Conservation (phyloP, 2,113 vertebrate species). For the Agelaius tricolor region DNA sequence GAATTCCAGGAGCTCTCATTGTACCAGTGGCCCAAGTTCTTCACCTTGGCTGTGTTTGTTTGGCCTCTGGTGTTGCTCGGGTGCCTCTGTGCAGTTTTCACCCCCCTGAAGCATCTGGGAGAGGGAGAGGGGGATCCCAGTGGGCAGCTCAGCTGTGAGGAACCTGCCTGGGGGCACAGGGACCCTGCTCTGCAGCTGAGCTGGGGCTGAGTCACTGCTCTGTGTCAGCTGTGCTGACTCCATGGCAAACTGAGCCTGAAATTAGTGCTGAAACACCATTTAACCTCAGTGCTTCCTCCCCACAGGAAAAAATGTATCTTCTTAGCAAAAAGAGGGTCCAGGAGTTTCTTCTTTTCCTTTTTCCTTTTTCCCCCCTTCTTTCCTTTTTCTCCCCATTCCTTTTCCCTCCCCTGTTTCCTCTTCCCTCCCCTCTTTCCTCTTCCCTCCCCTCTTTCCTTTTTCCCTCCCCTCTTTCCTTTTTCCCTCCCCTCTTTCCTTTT, state of each 20-base stretch:
- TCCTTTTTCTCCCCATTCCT: too few species aligned
- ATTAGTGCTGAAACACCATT: neutral
- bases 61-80: neutral
- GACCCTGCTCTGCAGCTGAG: neutral
- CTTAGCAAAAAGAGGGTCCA: neutral
- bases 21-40: neutral
- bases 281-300: neutral
- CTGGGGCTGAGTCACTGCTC: neutral
- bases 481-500: too few species aligned
- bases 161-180: neutral
- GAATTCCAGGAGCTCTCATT: neutral
- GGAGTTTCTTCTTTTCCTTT: too few species aligned
- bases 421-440: too few species aligned
- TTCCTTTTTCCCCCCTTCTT: too few species aligned
- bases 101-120: neutral
- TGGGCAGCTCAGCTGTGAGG: neutral
- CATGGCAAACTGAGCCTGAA: neutral
- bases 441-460: too few species aligned
- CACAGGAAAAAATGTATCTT: fast-evolving
- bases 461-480: too few species aligned
- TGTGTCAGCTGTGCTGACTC: neutral
- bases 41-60: neutral
- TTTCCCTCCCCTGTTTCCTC: too few species aligned
- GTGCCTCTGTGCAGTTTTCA: neutral
- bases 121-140: neutral